phyloP scores from a whole-genome alignment of 1,140 invertebrate species.

The Ruditapes philippinarum region DNA sequence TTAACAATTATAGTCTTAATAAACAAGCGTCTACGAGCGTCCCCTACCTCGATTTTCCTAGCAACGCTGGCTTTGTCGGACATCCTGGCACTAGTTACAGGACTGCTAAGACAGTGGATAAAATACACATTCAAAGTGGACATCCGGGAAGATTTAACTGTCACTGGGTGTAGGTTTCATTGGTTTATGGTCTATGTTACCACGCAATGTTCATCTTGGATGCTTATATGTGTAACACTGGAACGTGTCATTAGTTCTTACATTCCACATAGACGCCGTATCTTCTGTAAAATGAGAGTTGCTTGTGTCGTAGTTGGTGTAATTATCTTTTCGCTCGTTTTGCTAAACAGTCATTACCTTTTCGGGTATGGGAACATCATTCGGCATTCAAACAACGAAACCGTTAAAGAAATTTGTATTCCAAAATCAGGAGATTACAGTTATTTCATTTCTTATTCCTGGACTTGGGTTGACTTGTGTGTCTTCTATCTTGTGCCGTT shows the following conservation, averaged over 20 bases:
- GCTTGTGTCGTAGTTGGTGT: background rate
- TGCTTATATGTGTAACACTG: background rate
- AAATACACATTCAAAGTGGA: conserved; percentile 16
- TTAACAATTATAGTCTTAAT: background rate
- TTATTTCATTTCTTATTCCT: background rate
- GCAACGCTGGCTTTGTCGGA: background rate
- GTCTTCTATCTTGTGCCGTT: background rate
- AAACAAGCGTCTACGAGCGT: background rate
- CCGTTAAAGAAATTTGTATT: background rate
- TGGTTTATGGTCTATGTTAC: background rate
- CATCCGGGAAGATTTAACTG: background rate
- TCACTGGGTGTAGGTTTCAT: background rate
- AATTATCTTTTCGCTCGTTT: background rate
- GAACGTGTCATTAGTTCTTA: background rate
- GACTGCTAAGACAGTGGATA: conserved; percentile 74
- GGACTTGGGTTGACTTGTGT: background rate
- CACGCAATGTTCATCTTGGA: background rate
- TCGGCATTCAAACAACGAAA: background rate
- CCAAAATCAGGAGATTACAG: background rate
- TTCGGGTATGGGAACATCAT: background rate
- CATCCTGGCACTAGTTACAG: conserved; percentile 8
- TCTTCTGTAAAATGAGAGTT: background rate
- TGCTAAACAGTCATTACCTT: background rate
- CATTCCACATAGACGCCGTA: background rate
- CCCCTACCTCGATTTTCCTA: background rate